phyloP scores from a whole-genome alignment of 2,888 invertebrate species.

The Chaetogeoica ovagalla region DNA sequence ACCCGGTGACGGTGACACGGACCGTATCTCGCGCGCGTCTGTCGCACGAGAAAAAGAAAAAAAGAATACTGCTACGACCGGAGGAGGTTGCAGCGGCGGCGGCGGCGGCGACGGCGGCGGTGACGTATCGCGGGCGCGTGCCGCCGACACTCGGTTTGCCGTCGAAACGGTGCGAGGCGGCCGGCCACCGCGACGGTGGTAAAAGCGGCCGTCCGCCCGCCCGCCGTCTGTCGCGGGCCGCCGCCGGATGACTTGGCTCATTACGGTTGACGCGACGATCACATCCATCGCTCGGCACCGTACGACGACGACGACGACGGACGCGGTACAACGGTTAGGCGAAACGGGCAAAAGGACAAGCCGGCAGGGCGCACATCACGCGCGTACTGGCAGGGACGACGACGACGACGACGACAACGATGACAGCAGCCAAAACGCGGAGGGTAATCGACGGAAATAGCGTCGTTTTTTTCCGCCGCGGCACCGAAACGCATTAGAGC shows the following conservation, averaged over 20 bases:
- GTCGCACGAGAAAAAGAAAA: too few relatives aligned
- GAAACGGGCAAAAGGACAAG: neutral
- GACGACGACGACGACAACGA: neutral
- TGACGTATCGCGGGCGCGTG: too few relatives aligned
- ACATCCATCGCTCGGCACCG: neutral
- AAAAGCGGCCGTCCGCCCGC: neutral
- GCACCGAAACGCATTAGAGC: conserved; percentile 33
- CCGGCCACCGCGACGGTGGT: too few relatives aligned
- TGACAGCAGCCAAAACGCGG: conserved; percentile 8
- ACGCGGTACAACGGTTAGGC: too few relatives aligned
- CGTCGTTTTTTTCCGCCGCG: neutral
- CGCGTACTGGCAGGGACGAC: neutral
- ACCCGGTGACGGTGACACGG: too few relatives aligned
- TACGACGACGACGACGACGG: neutral
- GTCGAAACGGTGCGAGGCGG: too few relatives aligned
- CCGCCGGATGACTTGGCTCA: conserved; percentile 43
- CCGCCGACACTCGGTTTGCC: too few relatives aligned
- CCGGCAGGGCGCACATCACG: neutral
- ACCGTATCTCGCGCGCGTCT: too few relatives aligned
- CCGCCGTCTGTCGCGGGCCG: neutral
- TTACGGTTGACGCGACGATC: conserved; percentile 28
- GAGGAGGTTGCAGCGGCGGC: too few relatives aligned
- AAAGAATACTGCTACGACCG: too few relatives aligned
- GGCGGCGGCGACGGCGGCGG: too few relatives aligned
- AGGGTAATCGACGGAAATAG: conserved; percentile 49